Conservation (phyloP, 2,797 vertebrate genomes). For the Eidolon dupreanum region DNA sequence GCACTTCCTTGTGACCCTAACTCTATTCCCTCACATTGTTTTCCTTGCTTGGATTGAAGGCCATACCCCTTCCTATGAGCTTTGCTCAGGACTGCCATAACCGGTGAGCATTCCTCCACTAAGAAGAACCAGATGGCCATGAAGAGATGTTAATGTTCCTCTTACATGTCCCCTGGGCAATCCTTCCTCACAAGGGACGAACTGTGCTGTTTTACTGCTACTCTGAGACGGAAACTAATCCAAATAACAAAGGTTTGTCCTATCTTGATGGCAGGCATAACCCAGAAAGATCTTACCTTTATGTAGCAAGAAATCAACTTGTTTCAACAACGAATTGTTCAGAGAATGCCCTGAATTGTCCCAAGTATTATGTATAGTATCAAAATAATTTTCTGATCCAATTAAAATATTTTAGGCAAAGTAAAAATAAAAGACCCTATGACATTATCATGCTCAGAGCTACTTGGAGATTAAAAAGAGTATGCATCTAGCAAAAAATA, state of each 20-base stretch:
- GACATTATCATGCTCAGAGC: neutral
- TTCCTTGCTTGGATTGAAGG: neutral
- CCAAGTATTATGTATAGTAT: neutral
- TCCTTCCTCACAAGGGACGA: neutral
- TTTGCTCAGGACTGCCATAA: neutral
- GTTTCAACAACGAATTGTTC: neutral
- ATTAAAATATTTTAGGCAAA: constrained; percentile 39
- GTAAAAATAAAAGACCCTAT: neutral
- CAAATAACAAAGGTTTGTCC: neutral
- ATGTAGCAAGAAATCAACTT: neutral
- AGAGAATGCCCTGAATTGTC: neutral
- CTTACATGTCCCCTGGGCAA: neutral
- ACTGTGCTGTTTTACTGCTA: neutral
- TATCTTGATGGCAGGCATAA: neutral
- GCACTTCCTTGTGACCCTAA: neutral
- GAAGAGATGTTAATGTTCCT: neutral
- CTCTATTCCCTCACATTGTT: neutral
- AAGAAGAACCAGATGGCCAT: constrained; percentile 65
- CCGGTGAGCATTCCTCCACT: constrained; percentile 49
- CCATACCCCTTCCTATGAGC: neutral
- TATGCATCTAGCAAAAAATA: neutral
- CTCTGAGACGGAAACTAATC: neutral
- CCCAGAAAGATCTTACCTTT: neutral
- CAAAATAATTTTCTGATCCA: neutral
- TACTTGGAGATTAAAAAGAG: neutral